phyloP scores from a whole-genome alignment of 2,888 invertebrate genomes.

The Pristionchus japonicus region DNA sequence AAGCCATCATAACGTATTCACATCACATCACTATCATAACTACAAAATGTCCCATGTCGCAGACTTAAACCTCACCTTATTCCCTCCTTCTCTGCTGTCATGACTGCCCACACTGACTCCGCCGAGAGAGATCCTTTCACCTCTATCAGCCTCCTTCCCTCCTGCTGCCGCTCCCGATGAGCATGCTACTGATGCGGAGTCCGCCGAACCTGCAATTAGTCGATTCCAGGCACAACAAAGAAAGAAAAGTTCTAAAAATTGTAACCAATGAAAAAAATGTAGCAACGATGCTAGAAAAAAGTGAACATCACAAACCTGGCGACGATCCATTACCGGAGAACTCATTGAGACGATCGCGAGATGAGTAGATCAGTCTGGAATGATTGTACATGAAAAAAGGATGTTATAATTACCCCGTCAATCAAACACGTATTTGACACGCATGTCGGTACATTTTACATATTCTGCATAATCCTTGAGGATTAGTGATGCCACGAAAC shows the following conservation, averaged over 20 bases:
- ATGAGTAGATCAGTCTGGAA: conserved; percentile 23
- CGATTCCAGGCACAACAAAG: neutral
- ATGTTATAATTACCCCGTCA: neutral
- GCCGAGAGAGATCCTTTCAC: conserved; percentile 6
- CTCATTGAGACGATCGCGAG: conserved; percentile 24
- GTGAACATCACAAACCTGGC: neutral
- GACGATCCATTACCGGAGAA: neutral
- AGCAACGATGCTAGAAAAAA: neutral
- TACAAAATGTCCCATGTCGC: no score
- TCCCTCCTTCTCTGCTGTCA: conserved; percentile 15
- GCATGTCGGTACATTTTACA: neutral
- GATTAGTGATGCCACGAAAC: neutral
- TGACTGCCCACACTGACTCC: conserved; percentile 23
- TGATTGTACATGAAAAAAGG: neutral
- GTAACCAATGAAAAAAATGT: no score
- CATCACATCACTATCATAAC: no score
- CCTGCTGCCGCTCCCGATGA: neutral
- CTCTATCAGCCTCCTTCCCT: neutral
- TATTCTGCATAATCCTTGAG: neutral
- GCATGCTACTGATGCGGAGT: neutral
- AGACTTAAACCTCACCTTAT: neutral
- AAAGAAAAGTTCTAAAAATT: neutral
- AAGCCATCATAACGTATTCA: no score
- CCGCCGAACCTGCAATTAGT: neutral
- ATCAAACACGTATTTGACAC: neutral